Evolutionary conservation across 2,888 invertebrate species (phyloP).

Genomic region (Tipula helvola): DNA sequence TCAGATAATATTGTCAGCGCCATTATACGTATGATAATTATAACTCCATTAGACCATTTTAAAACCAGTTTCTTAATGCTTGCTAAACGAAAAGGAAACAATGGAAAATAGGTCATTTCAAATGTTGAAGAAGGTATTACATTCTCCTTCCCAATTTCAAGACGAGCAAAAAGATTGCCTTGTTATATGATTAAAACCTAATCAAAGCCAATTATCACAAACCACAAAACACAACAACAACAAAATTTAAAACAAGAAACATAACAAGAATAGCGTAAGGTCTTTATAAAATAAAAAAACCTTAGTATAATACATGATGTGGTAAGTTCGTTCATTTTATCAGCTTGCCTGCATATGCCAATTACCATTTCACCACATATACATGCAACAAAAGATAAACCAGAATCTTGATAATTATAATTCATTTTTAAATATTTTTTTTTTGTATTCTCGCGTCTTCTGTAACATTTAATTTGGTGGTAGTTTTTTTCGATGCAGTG

Average conservation of each 20-base stretch:
- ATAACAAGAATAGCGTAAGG: background rate
- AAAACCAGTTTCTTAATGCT: background rate
- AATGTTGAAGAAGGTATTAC: background rate
- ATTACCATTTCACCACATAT: conserved; percentile 5
- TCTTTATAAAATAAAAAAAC: background rate
- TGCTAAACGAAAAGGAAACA: background rate
- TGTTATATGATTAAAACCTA: background rate
- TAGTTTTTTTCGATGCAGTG: background rate
- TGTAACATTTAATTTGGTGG: background rate
- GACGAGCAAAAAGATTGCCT: background rate
- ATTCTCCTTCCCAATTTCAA: background rate
- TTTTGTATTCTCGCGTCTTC: background rate
- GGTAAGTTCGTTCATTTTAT: background rate
- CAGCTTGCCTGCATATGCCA: conserved; percentile 6
- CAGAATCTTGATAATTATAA: background rate
- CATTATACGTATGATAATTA: background rate
- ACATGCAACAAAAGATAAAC: background rate
- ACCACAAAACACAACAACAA: background rate
- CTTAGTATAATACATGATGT: background rate
- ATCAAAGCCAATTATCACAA: background rate
- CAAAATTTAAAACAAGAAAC: background rate
- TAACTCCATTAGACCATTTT: background rate
- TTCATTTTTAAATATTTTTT: background rate
- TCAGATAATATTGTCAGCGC: too few relatives aligned
- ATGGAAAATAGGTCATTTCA: background rate